Conservation (phyloP, 2,888 invertebrate genomes). For the Watsonalla cultraria region DNA sequence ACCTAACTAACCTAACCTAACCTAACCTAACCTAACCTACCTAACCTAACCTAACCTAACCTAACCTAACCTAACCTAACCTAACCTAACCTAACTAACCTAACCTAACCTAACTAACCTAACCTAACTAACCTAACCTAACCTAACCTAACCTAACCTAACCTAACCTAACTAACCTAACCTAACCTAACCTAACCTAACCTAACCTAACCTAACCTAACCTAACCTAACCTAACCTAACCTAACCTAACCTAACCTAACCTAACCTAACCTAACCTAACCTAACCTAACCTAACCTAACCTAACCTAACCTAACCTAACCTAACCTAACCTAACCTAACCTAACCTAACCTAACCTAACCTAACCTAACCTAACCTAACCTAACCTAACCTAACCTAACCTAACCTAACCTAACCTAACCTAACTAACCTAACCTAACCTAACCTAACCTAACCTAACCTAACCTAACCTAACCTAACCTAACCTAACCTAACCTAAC, state of each 20-base stretch:
- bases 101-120: constrained; percentile 10
- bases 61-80: constrained; percentile 12
- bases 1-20: no score
- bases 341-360: constrained; percentile 8
- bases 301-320: constrained; percentile 17
- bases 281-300: constrained; percentile 8
- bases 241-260: constrained; percentile 18
- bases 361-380: constrained; percentile 9
- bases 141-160: constrained; percentile 11
- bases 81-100: constrained; percentile 10
- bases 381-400: constrained; percentile 12
- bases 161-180: constrained; percentile 5
- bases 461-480: constrained; percentile 6
- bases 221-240: constrained; percentile 18
- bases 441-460: constrained; percentile 20
- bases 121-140: constrained; percentile 8
- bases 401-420: constrained; percentile 15
- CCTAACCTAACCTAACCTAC: constrained; percentile 13
- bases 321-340: constrained; percentile 11
- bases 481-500: constrained; percentile 17
- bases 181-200: constrained; percentile 10
- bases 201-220: constrained; percentile 21
- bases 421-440: constrained; percentile 13
- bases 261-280: constrained; percentile 11
- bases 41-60: not conserved